phyloP scores from a whole-genome alignment of 2,888 invertebrate species.

The Colletes collaris region DNA sequence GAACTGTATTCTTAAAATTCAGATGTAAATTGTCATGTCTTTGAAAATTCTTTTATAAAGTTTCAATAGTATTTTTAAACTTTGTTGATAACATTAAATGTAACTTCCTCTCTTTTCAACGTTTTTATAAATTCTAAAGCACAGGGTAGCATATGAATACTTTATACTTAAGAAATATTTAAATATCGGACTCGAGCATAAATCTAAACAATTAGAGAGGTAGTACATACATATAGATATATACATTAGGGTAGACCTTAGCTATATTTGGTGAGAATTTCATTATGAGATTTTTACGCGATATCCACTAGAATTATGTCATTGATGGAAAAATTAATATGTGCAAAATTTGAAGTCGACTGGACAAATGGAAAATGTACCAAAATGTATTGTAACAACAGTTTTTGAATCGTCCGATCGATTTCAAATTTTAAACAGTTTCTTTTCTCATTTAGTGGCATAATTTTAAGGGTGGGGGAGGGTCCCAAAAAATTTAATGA shows the following conservation, averaged over 20 bases:
- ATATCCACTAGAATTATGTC: too few species aligned
- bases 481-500: background rate
- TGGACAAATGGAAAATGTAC: too few species aligned
- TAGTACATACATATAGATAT: conserved; percentile 31
- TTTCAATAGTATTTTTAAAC: conserved; percentile 36
- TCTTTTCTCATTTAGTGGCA: too few species aligned
- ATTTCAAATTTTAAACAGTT: too few species aligned
- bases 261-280: too few species aligned
- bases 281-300: too few species aligned
- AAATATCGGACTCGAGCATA: conserved; percentile 47
- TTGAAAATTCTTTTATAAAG: conserved; percentile 25
- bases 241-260: too few species aligned
- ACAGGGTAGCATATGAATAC: conserved; percentile 75
- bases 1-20: conserved; percentile 57
- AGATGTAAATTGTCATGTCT: conserved; percentile 12
- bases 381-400: too few species aligned
- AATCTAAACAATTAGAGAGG: conserved; percentile 46
- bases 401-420: too few species aligned
- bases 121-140: conserved; percentile 67
- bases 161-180: conserved; percentile 58
- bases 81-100: conserved; percentile 41
- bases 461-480: too few species aligned
- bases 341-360: too few species aligned
- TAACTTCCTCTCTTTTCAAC: conserved; percentile 54
- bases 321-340: too few species aligned